Evolutionary conservation across 1,140 invertebrate species (phyloP).

Genomic region (Musca vetustissima): DNA sequence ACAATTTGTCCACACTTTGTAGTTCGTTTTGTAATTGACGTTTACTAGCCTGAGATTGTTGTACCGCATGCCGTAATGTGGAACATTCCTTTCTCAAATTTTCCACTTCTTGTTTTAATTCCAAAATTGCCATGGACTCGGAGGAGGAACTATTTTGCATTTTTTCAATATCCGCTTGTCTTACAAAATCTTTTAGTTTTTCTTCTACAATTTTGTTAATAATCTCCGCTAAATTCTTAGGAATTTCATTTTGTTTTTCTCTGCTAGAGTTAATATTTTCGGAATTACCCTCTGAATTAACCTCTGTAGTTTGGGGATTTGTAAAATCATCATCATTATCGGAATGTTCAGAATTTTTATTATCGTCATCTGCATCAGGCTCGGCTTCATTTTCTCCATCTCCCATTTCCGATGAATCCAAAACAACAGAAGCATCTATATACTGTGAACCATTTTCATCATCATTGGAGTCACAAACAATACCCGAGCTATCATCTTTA

Average conservation of each 20-base stretch:
- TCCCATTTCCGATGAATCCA: neutral
- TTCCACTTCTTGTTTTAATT: conserved; percentile 6
- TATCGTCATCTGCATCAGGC: neutral
- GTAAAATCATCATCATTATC: neutral
- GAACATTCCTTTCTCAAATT: conserved; percentile 16
- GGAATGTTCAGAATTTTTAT: neutral
- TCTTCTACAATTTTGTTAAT: conserved; percentile 25
- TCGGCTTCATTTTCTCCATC: neutral
- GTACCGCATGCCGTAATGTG: conserved; percentile 3
- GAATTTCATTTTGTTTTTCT: neutral
- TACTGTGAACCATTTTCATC: neutral
- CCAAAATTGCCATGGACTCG: neutral
- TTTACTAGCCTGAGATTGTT: conserved; percentile 16
- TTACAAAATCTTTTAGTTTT: conserved; percentile 23
- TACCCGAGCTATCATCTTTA: too few species aligned
- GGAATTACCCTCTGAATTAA: neutral
- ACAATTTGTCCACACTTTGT: conserved; percentile 10
- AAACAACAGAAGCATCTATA: neutral
- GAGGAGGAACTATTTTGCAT: too few species aligned
- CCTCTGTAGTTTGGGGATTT: neutral
- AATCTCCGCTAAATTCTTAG: neutral
- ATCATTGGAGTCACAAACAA: neutral
- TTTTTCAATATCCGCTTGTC: neutral
- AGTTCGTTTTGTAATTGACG: conserved; percentile 24
- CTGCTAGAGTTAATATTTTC: too few species aligned